Evolutionary conservation across 2,113 vertebrate species (phyloP), one percentile per base, ranked within the genome.

Genomic region (Trematocara unimaculatum): DNA sequence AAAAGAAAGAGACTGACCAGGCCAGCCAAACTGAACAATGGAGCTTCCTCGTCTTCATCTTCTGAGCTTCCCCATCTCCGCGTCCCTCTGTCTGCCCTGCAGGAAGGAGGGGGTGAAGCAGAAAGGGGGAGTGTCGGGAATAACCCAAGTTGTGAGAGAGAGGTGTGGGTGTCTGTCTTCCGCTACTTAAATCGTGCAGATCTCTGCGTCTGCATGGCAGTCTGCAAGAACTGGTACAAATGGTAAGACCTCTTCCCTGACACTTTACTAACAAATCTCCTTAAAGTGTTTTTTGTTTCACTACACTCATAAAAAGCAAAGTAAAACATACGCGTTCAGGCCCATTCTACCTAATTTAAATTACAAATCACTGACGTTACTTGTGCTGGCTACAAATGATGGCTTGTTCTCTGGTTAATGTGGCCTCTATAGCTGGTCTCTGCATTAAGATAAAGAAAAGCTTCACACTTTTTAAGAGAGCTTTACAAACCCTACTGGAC

Each of bases 221-320:
- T 99, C 95, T 99, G 98, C 97, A 99, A 98, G 96, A 98, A 97
- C 92, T 99, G 98, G 99, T 98, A 99, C 96, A 99, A 99, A 96
- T 99, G 99, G 99, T 99, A 96, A 98, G 98, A 96, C 2, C 20
- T 26, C 15, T 33, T 78, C 10, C n/a, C 5, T 55, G 6, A 38
- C 49, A 11, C n/a, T 33, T 49, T 2, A 77, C 26, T 33, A 51
- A 51, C 23, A 77, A n/a, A 77, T 51, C 72, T 77, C 2, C 26
- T 47, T 29, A 29, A 29, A 10, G 1, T 26, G 14, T 26, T 72
- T 72, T 72, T 45, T 72, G 5, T 72, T 3, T 72, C 0, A 2
- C 40, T 45, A 49, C 10, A 77, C 15, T 74, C 23, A 49, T 47
- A 31, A 49, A 38, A 74, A 18, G 70, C 15, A 31, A 74, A 31